These are phyloP conservation scores for Drosophila stalkeri DNA, from an alignment of 2,888 invertebrate species.

Conservation along the genomic window DNA sequence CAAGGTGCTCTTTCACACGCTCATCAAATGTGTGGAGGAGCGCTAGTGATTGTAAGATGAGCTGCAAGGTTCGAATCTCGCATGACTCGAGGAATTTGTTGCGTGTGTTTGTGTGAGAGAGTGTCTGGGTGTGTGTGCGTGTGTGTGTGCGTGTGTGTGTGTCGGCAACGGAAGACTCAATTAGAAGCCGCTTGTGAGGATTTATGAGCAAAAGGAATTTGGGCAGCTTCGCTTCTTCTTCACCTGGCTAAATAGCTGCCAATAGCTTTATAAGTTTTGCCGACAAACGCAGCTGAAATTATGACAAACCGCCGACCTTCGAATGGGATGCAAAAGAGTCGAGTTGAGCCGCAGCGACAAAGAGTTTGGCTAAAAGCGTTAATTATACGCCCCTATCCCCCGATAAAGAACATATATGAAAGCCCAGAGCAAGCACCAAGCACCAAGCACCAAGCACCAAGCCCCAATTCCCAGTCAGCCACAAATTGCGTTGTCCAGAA, in stretches of 20 bases:
- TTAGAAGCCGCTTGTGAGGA: slow-evolving; percentile 68
- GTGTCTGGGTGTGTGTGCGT: slow-evolving; percentile 23
- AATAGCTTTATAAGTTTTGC: slow-evolving; percentile 71
- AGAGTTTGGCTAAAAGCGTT: slow-evolving; percentile 83
- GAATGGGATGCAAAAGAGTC: slow-evolving; percentile 64
- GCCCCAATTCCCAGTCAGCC: slow-evolving; percentile 43
- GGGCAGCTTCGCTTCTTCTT: slow-evolving; percentile 43
- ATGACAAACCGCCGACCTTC: slow-evolving; percentile 78
- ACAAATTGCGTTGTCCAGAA: slow-evolving; percentile 85
- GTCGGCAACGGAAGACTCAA: slow-evolving; percentile 76
- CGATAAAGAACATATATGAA: not conserved
- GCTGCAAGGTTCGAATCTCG: slow-evolving; percentile 22
- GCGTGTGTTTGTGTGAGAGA: slow-evolving; percentile 9
- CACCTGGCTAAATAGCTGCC: slow-evolving; percentile 74
- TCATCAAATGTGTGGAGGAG: slow-evolving; percentile 62
- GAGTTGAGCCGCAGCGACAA: slow-evolving; percentile 48
- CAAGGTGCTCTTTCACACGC: slow-evolving; percentile 79
- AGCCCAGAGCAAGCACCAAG: slow-evolving; percentile 10
- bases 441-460: not conserved
- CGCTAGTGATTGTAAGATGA: slow-evolving; percentile 55
- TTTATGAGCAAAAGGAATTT: slow-evolving; percentile 77
- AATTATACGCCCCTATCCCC: slow-evolving; percentile 74
- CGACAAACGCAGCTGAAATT: slow-evolving; percentile 54
- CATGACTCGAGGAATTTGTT: slow-evolving; percentile 75
- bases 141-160: slow-evolving; percentile 25